phyloP scores from a whole-genome alignment of 2,797 vertebrate species.

The Falco cherrug region DNA sequence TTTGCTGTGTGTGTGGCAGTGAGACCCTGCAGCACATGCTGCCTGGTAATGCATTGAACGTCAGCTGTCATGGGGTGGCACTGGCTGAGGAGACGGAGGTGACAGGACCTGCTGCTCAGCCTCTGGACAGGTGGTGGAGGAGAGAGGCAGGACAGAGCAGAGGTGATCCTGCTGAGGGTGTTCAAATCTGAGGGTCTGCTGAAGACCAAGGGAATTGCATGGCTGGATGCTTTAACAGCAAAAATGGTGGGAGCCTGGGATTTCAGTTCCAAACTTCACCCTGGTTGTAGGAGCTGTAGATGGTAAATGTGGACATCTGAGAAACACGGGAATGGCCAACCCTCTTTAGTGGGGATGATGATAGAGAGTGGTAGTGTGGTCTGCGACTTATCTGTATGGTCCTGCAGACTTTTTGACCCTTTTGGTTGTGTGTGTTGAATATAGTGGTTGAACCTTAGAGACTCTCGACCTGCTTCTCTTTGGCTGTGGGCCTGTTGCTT shows the following conservation, averaged over 20 bases:
- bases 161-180: fast-evolving
- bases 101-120: background rate
- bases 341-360: background rate
- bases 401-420: background rate
- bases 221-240: background rate
- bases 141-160: background rate
- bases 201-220: background rate
- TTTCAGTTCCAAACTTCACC: background rate
- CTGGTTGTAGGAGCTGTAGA: background rate
- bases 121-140: background rate
- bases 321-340: background rate
- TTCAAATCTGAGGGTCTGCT: background rate
- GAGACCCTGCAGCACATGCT: background rate
- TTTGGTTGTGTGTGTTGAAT: background rate
- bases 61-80: background rate
- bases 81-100: background rate
- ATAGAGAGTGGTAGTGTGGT: background rate
- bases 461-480: background rate
- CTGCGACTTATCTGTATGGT: background rate
- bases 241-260: background rate
- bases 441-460: background rate
- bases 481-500: background rate
- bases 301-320: background rate
- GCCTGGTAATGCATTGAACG: background rate
- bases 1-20: fast-evolving